Conservation (phyloP, 1,140 invertebrate genomes). For the Hylyphantes graminicola region DNA sequence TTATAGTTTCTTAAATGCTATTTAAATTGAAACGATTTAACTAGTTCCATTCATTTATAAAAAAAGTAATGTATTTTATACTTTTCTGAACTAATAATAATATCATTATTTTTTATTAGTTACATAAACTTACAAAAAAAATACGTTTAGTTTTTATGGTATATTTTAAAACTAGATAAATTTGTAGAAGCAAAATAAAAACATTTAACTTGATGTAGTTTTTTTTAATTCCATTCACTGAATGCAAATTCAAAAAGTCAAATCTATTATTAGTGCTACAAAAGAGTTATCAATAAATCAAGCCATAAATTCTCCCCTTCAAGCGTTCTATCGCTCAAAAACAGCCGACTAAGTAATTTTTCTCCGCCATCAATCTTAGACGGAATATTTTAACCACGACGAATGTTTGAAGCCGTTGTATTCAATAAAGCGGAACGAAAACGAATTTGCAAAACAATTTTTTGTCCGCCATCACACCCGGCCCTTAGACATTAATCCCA, state of each 20-base stretch:
- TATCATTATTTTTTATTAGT: too few relatives aligned
- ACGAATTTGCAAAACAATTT: conserved; percentile 17
- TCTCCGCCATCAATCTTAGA: conserved; percentile 4
- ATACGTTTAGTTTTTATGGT: too few relatives aligned
- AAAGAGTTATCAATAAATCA: conserved; percentile 5
- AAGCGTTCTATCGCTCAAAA: conserved; percentile 15
- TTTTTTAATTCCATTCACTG: neutral
- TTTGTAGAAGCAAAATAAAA: too few relatives aligned
- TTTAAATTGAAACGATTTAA: too few relatives aligned
- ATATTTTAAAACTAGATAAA: too few relatives aligned
- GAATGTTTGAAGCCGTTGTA: conserved; percentile 11
- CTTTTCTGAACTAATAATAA: too few relatives aligned
- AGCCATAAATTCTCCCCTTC: neutral
- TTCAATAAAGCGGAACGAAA: conserved; percentile 14
- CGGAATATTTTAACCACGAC: conserved; percentile 15
- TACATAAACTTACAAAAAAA: too few relatives aligned
- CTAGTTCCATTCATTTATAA: too few relatives aligned
- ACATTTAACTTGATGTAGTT: too few relatives aligned
- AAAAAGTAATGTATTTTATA: too few relatives aligned
- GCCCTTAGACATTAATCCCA: too few relatives aligned
- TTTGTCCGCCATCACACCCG: neutral
- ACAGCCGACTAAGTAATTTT: conserved; percentile 20
- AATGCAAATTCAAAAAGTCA: conserved; percentile 1
- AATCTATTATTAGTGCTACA: neutral
- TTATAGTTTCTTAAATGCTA: too few relatives aligned